Conservation (phyloP, 2,797 vertebrate species). For the Anguilla pacifica region DNA sequence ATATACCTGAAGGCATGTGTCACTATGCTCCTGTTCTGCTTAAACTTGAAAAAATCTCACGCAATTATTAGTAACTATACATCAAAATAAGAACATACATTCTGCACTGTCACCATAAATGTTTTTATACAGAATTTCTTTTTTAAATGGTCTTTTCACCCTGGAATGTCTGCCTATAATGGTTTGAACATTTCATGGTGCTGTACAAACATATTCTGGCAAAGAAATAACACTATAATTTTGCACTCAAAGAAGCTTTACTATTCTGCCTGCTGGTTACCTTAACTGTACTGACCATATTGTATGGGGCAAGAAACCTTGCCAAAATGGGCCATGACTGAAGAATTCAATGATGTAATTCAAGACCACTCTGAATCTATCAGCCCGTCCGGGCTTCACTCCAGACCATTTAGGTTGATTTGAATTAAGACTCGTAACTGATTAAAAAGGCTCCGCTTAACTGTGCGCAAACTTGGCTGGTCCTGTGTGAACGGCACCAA, state of each 20-base stretch:
- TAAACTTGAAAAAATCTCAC: background rate
- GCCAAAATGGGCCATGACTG: background rate
- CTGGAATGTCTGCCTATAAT: background rate
- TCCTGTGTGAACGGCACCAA: background rate
- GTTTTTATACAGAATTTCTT: background rate
- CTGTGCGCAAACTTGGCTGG: conserved; percentile 11
- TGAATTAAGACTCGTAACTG: conserved; percentile 1
- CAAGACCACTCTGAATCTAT: background rate
- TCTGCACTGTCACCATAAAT: background rate
- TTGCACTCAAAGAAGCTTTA: background rate
- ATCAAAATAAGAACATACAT: background rate
- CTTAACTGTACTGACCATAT: background rate
- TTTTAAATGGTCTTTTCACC: background rate
- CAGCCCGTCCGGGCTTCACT: background rate
- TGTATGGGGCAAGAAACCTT: background rate
- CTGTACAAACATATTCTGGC: background rate
- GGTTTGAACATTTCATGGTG: background rate
- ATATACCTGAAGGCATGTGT: background rate
- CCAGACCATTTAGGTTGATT: background rate
- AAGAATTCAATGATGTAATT: background rate
- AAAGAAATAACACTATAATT: background rate
- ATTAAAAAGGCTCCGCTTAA: background rate
- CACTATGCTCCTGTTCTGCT: background rate
- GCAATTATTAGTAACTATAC: background rate
- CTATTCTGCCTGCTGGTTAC: background rate